Evolutionary conservation across 1,140 invertebrate species (phyloP).

Genomic region (Steinernema feltiae): DNA sequence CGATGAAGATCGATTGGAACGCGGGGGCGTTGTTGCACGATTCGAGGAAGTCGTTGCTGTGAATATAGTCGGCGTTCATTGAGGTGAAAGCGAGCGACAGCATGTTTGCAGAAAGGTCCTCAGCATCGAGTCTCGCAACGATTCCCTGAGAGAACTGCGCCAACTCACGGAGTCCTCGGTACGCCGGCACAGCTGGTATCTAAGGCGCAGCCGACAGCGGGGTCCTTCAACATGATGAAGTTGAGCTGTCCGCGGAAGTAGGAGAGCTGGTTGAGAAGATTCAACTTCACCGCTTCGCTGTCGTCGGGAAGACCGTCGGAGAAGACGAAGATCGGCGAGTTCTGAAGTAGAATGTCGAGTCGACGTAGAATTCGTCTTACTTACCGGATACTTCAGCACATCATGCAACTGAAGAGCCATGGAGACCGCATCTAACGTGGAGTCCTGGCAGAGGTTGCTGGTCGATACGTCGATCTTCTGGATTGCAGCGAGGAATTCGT

Average conservation of each 20-base stretch:
- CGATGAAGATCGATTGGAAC: conserved; percentile 30
- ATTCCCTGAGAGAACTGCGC: conserved; percentile 22
- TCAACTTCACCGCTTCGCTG: conserved; percentile 2
- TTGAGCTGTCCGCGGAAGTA: conserved; percentile 2
- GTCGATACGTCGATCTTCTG: conserved; percentile 14
- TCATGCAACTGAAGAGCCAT: not conserved
- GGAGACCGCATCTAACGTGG: conserved; percentile 14
- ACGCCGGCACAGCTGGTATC: conserved; percentile 16
- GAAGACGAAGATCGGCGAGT: conserved; percentile 32
- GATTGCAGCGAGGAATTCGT: conserved; percentile 12
- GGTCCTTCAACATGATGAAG: conserved; percentile 19
- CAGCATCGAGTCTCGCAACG: not conserved
- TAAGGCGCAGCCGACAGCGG: conserved; percentile 11
- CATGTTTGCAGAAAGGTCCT: not conserved
- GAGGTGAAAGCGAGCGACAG: not conserved
- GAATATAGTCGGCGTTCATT: not conserved
- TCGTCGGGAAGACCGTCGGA: conserved; percentile 29
- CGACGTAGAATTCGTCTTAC: not conserved
- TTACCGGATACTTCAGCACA: conserved; percentile 21
- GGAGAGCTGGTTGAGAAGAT: not conserved
- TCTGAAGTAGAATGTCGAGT: not conserved
- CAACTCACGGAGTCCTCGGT: conserved; percentile 18
- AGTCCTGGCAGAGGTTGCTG: conserved; percentile 25
- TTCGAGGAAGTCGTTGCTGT: conserved; percentile 27
- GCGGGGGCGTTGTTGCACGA: conserved; percentile 23